A percentile compares a stretch with the other conserved stretches of the same genome.
These are phyloP conservation scores for Apogon hyalosoma DNA, from an alignment of 2,797 vertebrate species.

Conservation along the genomic window DNA sequence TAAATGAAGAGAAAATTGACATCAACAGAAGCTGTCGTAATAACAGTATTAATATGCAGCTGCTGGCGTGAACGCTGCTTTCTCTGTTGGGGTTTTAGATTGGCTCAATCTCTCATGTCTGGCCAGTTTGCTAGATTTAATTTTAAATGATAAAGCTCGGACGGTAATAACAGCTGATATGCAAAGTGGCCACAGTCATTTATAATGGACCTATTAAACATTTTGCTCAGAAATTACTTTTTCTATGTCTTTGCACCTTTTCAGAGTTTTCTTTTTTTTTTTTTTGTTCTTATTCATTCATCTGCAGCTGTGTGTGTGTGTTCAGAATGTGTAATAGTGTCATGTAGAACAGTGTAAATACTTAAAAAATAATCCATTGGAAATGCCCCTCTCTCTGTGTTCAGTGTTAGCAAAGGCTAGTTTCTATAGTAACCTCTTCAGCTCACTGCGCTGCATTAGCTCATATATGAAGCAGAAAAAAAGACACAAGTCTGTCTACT, in stretches of 20 bases:
- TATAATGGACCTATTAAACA: conserved; percentile 69
- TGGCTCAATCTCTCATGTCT: conserved; percentile 71
- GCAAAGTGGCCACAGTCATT: conserved; percentile 60
- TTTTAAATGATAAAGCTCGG: conserved; percentile 75
- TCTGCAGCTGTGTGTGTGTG: conserved; percentile 3
- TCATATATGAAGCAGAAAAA: conserved; percentile 70
- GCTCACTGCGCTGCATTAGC: conserved; percentile 77
- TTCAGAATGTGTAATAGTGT: conserved; percentile 5
- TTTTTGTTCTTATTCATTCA: neutral
- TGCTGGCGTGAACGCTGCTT: conserved; percentile 57
- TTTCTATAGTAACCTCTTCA: conserved; percentile 85
- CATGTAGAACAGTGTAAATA: neutral
- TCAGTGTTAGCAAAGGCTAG: conserved; percentile 62
- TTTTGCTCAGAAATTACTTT: conserved; percentile 36
- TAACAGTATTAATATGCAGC: conserved; percentile 79
- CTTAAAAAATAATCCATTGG: conserved; percentile 30
- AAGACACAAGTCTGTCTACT: conserved; percentile 65
- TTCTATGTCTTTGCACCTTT: conserved; percentile 49
- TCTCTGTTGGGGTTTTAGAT: conserved; percentile 72
- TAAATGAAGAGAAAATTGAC: conserved; percentile 73
- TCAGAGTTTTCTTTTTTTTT: conserved; percentile 26
- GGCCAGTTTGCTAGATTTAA: conserved; percentile 78
- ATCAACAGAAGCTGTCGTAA: conserved; percentile 68
- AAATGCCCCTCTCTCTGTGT: conserved; percentile 34
- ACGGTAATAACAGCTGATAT: conserved; percentile 70